Evolutionary conservation across 1,140 invertebrate genomes (phyloP).

Genomic region (Drosophila jambulina): DNA sequence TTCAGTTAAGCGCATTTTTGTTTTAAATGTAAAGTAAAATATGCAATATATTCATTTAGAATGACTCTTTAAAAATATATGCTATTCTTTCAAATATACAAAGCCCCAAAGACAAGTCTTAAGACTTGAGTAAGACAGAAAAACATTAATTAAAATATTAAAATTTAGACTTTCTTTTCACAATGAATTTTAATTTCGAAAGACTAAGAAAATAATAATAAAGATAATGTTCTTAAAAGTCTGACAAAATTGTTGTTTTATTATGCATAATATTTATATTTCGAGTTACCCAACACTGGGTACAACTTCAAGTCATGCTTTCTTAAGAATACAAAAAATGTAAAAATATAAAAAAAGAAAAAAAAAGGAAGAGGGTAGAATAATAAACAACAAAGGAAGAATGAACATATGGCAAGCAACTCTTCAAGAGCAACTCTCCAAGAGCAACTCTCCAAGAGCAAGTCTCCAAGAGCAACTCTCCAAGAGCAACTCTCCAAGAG

Average conservation of each 20-base stretch:
- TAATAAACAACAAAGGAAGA: constrained; percentile 5
- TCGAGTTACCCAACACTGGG: constrained; percentile 16
- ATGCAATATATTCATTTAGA: background rate
- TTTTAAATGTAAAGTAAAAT: background rate
- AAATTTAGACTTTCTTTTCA: no score
- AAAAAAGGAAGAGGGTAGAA: constrained; percentile 4
- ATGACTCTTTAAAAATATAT: no score
- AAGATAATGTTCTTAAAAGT: background rate
- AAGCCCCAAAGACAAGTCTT: no score
- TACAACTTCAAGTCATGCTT: constrained; percentile 27
- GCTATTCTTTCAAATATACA: no score
- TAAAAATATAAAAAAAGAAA: background rate
- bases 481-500: background rate
- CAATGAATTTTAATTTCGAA: background rate
- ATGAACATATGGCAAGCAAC: background rate
- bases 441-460: background rate
- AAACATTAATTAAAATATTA: no score
- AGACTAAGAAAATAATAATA: no score
- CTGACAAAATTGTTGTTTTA: background rate
- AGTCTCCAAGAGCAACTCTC: no score
- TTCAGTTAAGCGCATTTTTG: background rate
- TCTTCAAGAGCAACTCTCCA: background rate
- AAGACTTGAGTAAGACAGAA: no score
- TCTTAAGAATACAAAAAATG: constrained; percentile 24
- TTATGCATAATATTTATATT: constrained; percentile 13